Percentiles rank a stretch among this genome's conserved stretches.
Conservation (phyloP, 1,140 invertebrate species). For the Apis mellifera region Amel_HAv3.1 CM009943.2:6471501-6472000, state of each 20-base stretch:
- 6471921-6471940: not conserved
- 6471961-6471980: conserved; percentile 10
- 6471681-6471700: not conserved
- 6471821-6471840: no score
- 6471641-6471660: not conserved
- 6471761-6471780: not conserved
- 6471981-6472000: conserved; percentile 29
- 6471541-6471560: conserved; percentile 57
- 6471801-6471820: no score
- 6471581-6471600: conserved; percentile 1
- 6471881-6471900: no score
- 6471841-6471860: no score
- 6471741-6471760: not conserved
- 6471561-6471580: conserved; percentile 35
- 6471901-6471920: no score
- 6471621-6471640: conserved; percentile 5
- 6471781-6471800: no score
- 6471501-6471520: conserved; percentile 64
- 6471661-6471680: not conserved
- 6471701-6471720: not conserved
- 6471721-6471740: no score
- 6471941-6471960: no score
- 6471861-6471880: no score
- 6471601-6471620: conserved; percentile 11
- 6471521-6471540: conserved; percentile 23